Percentiles rank a stretch among this genome's conserved stretches.
Evolutionary conservation across 1,140 invertebrate genomes (phyloP).

Genomic region (Schlechtendalia chinensis): DNA sequence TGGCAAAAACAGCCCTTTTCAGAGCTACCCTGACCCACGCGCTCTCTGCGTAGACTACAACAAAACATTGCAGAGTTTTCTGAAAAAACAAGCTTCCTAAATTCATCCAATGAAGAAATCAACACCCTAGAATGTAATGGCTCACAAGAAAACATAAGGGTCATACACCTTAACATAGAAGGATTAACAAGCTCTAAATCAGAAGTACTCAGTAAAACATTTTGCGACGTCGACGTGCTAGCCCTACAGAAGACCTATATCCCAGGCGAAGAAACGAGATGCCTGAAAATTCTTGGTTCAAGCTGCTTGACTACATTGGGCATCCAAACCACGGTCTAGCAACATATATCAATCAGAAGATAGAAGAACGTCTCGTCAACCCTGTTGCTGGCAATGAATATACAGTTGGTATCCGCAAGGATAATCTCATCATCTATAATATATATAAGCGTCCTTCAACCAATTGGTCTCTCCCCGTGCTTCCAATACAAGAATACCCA

Average conservation of each 20-base stretch:
- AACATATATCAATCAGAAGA: neutral
- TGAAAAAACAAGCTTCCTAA: neutral
- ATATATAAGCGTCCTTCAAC: slow-evolving; percentile 13
- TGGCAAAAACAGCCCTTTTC: neutral
- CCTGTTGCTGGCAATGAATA: neutral
- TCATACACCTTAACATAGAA: slow-evolving; percentile 5
- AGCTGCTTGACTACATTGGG: slow-evolving; percentile 4
- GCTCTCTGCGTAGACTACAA: neutral
- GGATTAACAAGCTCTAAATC: neutral
- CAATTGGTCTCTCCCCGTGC: neutral
- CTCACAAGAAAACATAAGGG: neutral
- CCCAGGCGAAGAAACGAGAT: neutral
- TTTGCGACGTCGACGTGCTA: neutral
- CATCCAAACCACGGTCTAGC: neutral
- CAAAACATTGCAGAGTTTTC: neutral
- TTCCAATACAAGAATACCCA: neutral
- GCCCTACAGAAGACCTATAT: neutral
- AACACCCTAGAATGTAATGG: neutral
- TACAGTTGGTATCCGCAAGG: slow-evolving; percentile 1
- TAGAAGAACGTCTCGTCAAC: neutral
- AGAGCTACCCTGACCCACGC: neutral
- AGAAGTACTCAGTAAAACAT: neutral
- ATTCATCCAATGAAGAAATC: neutral
- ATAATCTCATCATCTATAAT: slow-evolving; percentile 13
- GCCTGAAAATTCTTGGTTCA: neutral